phyloP scores from a whole-genome alignment of 2,888 invertebrate genomes.

The Leucophenga maculata region DNA sequence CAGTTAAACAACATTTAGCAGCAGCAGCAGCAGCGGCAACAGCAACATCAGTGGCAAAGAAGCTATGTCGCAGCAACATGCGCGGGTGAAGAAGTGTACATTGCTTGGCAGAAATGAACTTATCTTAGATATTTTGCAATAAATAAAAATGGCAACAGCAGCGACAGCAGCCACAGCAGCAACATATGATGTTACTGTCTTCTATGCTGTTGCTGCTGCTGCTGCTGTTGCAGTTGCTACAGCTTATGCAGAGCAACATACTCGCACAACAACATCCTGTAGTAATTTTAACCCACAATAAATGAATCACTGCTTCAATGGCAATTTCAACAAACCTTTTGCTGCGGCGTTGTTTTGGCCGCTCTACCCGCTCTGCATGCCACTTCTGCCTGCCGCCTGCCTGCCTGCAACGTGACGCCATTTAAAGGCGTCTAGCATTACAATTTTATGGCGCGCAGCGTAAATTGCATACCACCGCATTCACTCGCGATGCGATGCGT shows the following conservation, averaged over 20 bases:
- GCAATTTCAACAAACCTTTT: slow-evolving; percentile 37
- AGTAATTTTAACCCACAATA: slow-evolving; percentile 39
- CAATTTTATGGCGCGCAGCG: slow-evolving; percentile 32
- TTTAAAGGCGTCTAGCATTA: slow-evolving; percentile 38
- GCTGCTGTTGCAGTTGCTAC: slow-evolving; percentile 12
- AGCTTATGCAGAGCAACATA: slow-evolving; percentile 23
- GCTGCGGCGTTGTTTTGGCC: not conserved
- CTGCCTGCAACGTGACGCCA: slow-evolving; percentile 18
- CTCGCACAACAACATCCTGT: slow-evolving; percentile 36
- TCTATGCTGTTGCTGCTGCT: slow-evolving; percentile 1
- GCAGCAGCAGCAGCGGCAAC: slow-evolving; percentile 17
- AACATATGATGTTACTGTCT: slow-evolving; percentile 14
- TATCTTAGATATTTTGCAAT: slow-evolving; percentile 35
- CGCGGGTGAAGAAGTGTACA: not conserved
- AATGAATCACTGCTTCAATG: slow-evolving; percentile 39
- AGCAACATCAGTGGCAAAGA: not conserved
- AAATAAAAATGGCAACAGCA: slow-evolving; percentile 31
- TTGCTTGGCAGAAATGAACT: slow-evolving; percentile 30
- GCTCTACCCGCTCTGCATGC: not conserved
- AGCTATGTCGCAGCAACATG: slow-evolving; percentile 4
- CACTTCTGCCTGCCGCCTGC: not conserved
- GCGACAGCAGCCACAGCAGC: slow-evolving; percentile 27
- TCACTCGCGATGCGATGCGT: slow-evolving; percentile 17
- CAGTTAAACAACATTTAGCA: slow-evolving; percentile 37
- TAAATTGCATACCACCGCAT: slow-evolving; percentile 30